Percentiles rank a stretch among this genome's conserved stretches.
Conservation (phyloP, 2,797 vertebrate genomes). For the Hippopotamyrus pictus region DNA sequence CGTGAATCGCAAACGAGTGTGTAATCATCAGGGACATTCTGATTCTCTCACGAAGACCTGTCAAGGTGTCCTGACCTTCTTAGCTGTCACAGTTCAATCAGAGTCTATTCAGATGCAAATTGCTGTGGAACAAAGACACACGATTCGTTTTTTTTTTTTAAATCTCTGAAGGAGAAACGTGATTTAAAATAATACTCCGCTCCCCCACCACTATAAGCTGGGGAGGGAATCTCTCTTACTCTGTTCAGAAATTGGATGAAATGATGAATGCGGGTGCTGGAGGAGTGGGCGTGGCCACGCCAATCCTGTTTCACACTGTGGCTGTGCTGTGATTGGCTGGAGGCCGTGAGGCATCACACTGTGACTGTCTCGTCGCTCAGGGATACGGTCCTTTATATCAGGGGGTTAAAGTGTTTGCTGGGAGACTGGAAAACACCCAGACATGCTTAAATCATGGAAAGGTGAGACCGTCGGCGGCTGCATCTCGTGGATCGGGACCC, state of each 20-base stretch:
- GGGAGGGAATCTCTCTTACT: not conserved
- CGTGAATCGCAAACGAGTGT: not conserved
- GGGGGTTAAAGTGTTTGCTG: not conserved
- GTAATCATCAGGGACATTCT: not conserved
- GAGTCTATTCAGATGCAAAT: slow-evolving; percentile 12
- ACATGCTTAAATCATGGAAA: not conserved
- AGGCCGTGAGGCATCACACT: not conserved
- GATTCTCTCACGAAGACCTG: not conserved
- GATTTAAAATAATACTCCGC: not conserved
- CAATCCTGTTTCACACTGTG: not conserved
- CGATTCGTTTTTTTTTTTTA: not conserved
- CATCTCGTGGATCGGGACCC: not conserved
- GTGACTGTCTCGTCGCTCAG: not conserved
- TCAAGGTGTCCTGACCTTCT: slow-evolving; percentile 7
- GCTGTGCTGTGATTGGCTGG: not conserved
- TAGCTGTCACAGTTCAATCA: slow-evolving; percentile 15
- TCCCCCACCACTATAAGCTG: not conserved
- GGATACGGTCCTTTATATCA: not conserved
- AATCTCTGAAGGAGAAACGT: not conserved
- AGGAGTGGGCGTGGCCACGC: not conserved
- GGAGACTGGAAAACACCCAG: not conserved
- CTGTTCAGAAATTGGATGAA: not conserved
- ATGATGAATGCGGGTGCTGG: not conserved
- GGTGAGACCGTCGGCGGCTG: not conserved
- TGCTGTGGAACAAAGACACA: not conserved